Evolutionary conservation across 1,140 invertebrate genomes (phyloP).

Genomic region (Gryon sp.): DNA sequence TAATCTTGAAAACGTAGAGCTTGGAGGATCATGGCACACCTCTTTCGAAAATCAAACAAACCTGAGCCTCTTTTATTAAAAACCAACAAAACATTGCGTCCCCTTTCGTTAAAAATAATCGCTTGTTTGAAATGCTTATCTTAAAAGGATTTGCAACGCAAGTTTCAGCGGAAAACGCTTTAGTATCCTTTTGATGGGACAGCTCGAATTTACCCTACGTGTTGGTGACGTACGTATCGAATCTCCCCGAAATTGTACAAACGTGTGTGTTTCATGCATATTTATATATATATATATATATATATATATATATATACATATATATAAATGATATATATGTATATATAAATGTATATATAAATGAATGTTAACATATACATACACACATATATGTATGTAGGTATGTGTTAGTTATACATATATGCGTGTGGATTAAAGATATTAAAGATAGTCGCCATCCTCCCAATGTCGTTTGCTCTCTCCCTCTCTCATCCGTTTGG

Average conservation of each 20-base stretch:
- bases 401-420: constrained; percentile 3
- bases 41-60: constrained; percentile 16
- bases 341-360: too few species aligned
- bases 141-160: constrained; percentile 42
- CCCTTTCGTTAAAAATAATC: constrained; percentile 53
- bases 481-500: constrained; percentile 20
- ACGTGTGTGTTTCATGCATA: too few species aligned
- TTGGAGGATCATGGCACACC: not conserved
- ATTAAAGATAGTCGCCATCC: constrained; percentile 61
- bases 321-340: too few species aligned
- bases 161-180: constrained; percentile 20
- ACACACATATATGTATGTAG: constrained; percentile 9
- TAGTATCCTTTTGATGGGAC: constrained; percentile 40
- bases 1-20: not conserved
- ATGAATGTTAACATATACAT: too few species aligned
- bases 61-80: constrained; percentile 27
- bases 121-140: constrained; percentile 43
- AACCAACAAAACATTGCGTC: constrained; percentile 67
- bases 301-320: too few species aligned
- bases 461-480: constrained; percentile 19
- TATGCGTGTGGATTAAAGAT: constrained; percentile 56
- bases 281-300: too few species aligned
- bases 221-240: constrained; percentile 11
- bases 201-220: constrained; percentile 34
- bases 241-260: too few species aligned